phyloP scores from a whole-genome alignment of 2,797 vertebrate species.

The Pantherophis vulpinus region DNA sequence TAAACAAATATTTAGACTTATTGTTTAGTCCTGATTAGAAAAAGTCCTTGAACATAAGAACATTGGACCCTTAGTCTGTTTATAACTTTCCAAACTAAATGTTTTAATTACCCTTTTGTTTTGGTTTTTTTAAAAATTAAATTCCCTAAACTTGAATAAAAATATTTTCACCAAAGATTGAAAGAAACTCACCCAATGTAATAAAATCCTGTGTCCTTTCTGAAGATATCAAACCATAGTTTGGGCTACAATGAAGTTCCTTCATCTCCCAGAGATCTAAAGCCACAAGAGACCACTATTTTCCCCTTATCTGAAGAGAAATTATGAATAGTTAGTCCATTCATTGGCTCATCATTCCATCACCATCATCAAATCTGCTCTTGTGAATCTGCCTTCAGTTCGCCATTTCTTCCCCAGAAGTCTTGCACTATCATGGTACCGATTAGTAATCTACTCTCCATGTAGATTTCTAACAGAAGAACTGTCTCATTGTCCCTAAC shows the following conservation, averaged over 20 bases:
- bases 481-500: neutral
- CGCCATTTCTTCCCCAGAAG: neutral
- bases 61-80: neutral
- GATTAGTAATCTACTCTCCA: neutral
- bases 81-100: neutral
- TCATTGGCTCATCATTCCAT: neutral
- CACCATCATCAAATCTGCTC: neutral
- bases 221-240: neutral
- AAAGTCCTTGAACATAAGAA: neutral
- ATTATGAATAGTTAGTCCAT: neutral
- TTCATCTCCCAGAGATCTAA: neutral
- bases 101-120: neutral
- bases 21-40: neutral
- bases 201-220: neutral
- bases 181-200: neutral
- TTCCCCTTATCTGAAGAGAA: neutral
- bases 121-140: neutral
- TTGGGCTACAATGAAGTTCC: neutral
- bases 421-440: neutral
- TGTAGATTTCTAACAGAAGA: neutral
- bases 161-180: neutral
- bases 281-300: neutral
- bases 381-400: neutral
- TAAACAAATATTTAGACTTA: neutral
- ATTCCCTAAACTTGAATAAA: neutral